These are phyloP conservation scores for Congeria kusceri DNA, from an alignment of 2,888 invertebrate genomes.

Conservation along the genomic window DNA sequence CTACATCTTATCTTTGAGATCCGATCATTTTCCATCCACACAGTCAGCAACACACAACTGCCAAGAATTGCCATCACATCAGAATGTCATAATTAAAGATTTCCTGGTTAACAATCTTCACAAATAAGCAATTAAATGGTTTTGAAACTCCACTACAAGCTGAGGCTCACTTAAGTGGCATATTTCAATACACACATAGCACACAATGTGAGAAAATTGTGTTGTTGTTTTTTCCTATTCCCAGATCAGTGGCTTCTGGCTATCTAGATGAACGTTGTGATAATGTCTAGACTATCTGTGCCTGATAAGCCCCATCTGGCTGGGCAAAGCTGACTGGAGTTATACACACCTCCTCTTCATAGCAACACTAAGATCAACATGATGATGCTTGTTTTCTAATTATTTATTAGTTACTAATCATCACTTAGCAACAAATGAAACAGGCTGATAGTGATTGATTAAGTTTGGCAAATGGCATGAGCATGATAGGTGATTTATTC, in stretches of 20 bases:
- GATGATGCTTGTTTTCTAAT: slow-evolving; percentile 10
- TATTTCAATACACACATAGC: too few species aligned
- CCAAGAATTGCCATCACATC: too few species aligned
- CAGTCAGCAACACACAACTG: too few species aligned
- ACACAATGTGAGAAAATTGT: not conserved
- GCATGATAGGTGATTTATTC: too few species aligned
- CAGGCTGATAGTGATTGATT: not conserved
- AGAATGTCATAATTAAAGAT: too few species aligned
- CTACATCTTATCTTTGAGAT: too few species aligned
- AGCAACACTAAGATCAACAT: not conserved
- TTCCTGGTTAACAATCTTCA: too few species aligned
- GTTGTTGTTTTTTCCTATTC: slow-evolving; percentile 7
- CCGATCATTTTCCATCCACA: too few species aligned
- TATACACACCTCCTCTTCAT: not conserved
- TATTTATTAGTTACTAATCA: not conserved
- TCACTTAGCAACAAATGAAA: not conserved
- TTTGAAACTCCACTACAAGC: too few species aligned
- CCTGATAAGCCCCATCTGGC: slow-evolving; percentile 27
- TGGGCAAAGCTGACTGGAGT: not conserved
- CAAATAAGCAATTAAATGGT: too few species aligned
- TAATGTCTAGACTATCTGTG: slow-evolving; percentile 30
- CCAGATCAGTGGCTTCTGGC: not conserved
- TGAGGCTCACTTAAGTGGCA: too few species aligned
- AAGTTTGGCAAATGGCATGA: not conserved
- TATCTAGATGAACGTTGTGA: slow-evolving; percentile 6